Percentiles rank a stretch among this genome's conserved stretches.
Evolutionary conservation across 1,140 invertebrate genomes (phyloP).

Genomic region (Bombyx mandarina): DNA sequence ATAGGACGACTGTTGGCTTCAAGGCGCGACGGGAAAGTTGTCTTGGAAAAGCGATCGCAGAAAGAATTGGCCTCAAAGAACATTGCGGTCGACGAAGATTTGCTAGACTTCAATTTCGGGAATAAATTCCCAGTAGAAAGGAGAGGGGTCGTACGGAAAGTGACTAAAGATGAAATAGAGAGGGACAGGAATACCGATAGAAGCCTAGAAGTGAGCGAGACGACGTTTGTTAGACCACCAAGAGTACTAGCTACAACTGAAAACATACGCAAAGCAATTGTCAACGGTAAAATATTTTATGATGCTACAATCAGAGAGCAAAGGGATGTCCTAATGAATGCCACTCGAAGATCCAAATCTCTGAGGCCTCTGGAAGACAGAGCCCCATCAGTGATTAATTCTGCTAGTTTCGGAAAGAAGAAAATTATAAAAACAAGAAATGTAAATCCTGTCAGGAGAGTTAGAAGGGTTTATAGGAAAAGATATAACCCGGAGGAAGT

Average conservation of each 20-base stretch:
- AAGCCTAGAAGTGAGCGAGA: conserved; percentile 61
- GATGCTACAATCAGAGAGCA: conserved; percentile 55
- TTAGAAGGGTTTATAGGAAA: conserved; percentile 53
- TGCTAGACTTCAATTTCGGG: conserved; percentile 48
- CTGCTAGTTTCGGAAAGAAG: conserved; percentile 33
- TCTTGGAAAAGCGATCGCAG: conserved; percentile 57
- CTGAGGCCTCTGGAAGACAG: conserved; percentile 38
- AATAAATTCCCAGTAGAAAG: conserved; percentile 53
- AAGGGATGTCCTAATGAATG: conserved; percentile 38
- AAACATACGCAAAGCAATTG: conserved; percentile 51
- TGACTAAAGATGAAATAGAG: conserved; percentile 58
- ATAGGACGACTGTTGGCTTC: conserved; percentile 60
- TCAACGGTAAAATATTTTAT: conserved; percentile 62
- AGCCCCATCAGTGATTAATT: conserved; percentile 30
- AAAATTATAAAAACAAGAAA: conserved; percentile 49
- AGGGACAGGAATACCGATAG: conserved; percentile 44
- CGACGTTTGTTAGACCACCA: conserved; percentile 51
- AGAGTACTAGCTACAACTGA: conserved; percentile 54
- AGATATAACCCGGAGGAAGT: conserved; percentile 63
- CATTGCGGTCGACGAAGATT: conserved; percentile 49
- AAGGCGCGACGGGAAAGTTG: conserved; percentile 45
- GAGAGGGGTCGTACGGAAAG: conserved; percentile 45
- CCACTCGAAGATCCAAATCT: conserved; percentile 40
- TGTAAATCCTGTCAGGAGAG: conserved; percentile 51
- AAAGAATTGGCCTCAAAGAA: conserved; percentile 54